Percentiles rank a stretch among this genome's conserved stretches.
Evolutionary conservation across 2,888 invertebrate species (phyloP).

Genomic region (Melieria crassipennis): DNA sequence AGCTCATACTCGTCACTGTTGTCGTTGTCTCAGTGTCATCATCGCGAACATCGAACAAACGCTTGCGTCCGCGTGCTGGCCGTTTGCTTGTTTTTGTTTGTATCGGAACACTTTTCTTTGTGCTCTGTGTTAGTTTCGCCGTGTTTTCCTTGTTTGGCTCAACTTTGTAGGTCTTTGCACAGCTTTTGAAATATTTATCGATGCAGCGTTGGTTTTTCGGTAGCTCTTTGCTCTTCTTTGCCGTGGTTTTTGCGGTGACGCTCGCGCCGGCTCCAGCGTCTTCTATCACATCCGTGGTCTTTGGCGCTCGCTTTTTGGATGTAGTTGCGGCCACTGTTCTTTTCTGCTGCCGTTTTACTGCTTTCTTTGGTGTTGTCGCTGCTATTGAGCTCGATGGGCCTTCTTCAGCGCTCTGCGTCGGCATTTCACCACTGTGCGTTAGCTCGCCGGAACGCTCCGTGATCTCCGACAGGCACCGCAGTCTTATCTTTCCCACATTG

Average conservation of each 20-base stretch:
- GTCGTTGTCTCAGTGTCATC: constrained; percentile 27
- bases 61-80: constrained; percentile 44
- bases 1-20: constrained; percentile 11
- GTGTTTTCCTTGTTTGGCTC: constrained; percentile 24
- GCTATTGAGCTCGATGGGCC: background rate
- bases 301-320: background rate
- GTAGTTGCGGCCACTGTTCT: background rate
- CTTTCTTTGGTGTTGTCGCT: constrained; percentile 17
- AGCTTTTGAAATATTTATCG: constrained; percentile 53
- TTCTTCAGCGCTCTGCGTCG: no score
- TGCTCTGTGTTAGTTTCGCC: background rate
- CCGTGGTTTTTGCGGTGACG: constrained; percentile 1
- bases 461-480: no score
- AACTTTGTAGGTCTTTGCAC: constrained; percentile 48
- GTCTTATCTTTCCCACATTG: no score
- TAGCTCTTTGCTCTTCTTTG: constrained; percentile 42
- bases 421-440: no score
- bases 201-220: constrained; percentile 51
- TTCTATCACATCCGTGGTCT: background rate
- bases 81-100: background rate
- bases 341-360: background rate
- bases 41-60: constrained; percentile 45
- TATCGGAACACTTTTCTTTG: background rate
- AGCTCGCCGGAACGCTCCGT: no score
- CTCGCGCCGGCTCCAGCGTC: background rate